phyloP scores from a whole-genome alignment of 2,888 invertebrate species.

The Hirtodrosophila cameraria region DNA sequence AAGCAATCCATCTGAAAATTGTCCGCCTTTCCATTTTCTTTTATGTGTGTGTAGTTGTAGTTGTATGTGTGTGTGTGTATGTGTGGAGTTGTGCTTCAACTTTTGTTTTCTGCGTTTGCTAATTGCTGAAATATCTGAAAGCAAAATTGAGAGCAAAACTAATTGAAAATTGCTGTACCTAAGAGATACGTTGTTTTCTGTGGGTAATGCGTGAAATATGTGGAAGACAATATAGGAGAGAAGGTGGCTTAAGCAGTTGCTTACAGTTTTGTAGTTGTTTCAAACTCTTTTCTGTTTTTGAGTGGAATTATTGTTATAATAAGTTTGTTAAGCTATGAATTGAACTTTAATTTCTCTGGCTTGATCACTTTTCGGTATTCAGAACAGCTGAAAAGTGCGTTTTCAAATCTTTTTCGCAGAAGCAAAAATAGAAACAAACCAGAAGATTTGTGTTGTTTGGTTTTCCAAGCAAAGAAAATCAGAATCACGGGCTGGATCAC shows the following conservation, averaged over 20 bases:
- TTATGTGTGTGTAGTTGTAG: not conserved
- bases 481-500: too few relatives aligned
- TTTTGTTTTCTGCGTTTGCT: constrained; percentile 65
- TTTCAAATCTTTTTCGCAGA: too few relatives aligned
- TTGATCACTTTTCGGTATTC: too few relatives aligned
- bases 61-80: not conserved
- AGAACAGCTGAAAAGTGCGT: too few relatives aligned
- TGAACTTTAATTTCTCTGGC: too few relatives aligned
- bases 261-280: too few relatives aligned
- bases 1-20: constrained; percentile 36
- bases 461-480: too few relatives aligned
- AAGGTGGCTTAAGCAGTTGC: constrained; percentile 1
- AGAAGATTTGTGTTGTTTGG: too few relatives aligned
- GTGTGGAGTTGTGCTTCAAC: constrained; percentile 24
- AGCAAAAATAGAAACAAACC: too few relatives aligned
- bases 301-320: too few relatives aligned
- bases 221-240: not conserved
- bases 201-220: constrained; percentile 1
- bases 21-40: constrained; percentile 58
- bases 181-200: constrained; percentile 17
- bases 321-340: too few relatives aligned
- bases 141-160: constrained; percentile 70
- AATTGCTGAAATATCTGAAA: constrained; percentile 63
- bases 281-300: too few relatives aligned
- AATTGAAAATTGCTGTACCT: constrained; percentile 66